phyloP scores from a whole-genome alignment of 1,140 invertebrate species.

The Muscidifurax raptorellus region DNA sequence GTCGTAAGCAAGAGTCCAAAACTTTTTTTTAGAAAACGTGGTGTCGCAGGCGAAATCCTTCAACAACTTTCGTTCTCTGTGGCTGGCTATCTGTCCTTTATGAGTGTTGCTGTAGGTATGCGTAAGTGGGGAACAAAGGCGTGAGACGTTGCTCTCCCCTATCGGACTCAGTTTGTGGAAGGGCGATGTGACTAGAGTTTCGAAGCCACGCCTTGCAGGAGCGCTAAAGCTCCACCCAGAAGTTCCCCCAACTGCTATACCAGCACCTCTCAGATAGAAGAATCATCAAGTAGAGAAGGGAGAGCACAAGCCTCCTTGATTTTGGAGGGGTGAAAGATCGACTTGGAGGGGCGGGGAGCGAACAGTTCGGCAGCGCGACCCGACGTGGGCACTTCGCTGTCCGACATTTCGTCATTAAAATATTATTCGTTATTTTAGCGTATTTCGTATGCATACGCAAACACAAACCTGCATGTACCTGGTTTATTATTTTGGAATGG shows the following conservation, averaged over 20 bases:
- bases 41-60: constrained; percentile 53
- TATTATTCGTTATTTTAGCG: constrained; percentile 65
- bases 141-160: constrained; percentile 51
- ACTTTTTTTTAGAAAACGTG: constrained; percentile 51
- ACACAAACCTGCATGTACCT: constrained; percentile 25
- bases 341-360: constrained; percentile 72
- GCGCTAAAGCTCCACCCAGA: constrained; percentile 46
- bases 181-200: constrained; percentile 44
- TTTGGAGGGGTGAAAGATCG: constrained; percentile 58
- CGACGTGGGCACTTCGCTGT: constrained; percentile 76
- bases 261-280: constrained; percentile 42
- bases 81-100: constrained; percentile 53
- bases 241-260: constrained; percentile 45
- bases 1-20: constrained; percentile 34
- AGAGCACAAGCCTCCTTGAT: constrained; percentile 31
- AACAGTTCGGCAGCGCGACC: constrained; percentile 75
- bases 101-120: constrained; percentile 54
- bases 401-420: constrained; percentile 75
- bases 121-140: constrained; percentile 55
- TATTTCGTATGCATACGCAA: constrained; percentile 12
- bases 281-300: constrained; percentile 52
- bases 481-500: constrained; percentile 3
- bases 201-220: constrained; percentile 49
- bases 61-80: constrained; percentile 53
- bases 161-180: constrained; percentile 36